These are phyloP conservation scores for Furcifer pardalis DNA, from an alignment of 2,797 vertebrate genomes.

Conservation along the genomic window DNA sequence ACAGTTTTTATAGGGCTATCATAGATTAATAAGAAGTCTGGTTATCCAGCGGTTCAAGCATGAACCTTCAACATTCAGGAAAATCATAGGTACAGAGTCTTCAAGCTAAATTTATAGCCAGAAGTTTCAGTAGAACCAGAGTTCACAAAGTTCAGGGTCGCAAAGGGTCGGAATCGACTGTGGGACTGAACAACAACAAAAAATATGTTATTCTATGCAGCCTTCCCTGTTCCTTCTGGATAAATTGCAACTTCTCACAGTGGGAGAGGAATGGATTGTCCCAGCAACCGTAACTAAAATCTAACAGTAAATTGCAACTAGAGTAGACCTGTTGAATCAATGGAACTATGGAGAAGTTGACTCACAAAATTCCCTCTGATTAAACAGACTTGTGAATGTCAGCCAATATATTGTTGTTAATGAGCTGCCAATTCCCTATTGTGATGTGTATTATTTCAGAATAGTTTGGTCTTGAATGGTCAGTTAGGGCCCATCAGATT, in stretches of 20 bases:
- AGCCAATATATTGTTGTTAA: not conserved
- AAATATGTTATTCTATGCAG: not conserved
- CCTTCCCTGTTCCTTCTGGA: not conserved
- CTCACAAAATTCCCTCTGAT: too few relatives aligned
- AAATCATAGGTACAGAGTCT: not conserved
- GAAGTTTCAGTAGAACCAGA: not conserved
- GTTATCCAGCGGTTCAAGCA: not conserved
- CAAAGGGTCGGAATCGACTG: too few relatives aligned
- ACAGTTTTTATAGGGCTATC: not conserved
- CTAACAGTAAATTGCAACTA: not conserved
- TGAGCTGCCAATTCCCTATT: not conserved
- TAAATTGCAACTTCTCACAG: not conserved
- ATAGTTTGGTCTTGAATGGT: not conserved
- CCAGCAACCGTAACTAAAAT: not conserved
- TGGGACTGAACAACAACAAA: too few relatives aligned
- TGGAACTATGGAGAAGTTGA: too few relatives aligned
- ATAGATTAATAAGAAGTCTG: not conserved
- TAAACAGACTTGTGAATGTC: too few relatives aligned
- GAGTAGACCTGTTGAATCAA: too few relatives aligned
- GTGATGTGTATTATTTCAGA: not conserved
- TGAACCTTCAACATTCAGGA: not conserved
- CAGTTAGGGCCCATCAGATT: not conserved
- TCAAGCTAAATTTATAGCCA: too few relatives aligned
- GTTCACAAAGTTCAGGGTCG: too few relatives aligned
- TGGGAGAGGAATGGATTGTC: not conserved